phyloP scores from a whole-genome alignment of 2,113 vertebrate species.

The Marmota monax region DNA sequence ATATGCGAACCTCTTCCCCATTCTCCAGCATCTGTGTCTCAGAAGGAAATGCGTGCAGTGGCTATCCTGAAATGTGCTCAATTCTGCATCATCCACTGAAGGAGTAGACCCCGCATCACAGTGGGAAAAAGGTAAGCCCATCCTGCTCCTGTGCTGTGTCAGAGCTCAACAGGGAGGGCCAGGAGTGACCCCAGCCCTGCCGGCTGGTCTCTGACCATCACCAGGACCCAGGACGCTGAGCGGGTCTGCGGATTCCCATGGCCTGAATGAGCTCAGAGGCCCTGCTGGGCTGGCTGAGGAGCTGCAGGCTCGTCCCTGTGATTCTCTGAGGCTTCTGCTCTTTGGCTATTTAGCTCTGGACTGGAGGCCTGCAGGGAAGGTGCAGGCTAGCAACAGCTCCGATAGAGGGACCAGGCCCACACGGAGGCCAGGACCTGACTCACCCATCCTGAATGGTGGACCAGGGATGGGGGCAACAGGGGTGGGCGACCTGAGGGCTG shows the following conservation, averaged over 20 bases:
- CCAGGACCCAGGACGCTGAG: neutral
- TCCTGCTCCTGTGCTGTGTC: neutral
- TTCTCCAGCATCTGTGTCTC: neutral
- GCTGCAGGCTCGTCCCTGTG: neutral
- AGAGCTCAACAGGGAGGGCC: accelerated
- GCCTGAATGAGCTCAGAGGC: neutral
- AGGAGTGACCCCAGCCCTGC: neutral
- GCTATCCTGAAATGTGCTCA: accelerated
- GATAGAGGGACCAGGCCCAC: accelerated
- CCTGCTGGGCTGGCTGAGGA: accelerated
- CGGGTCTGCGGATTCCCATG: neutral
- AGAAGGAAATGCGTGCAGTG: accelerated
- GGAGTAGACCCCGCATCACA: neutral
- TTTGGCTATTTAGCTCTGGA: neutral
- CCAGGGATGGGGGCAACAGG: neutral
- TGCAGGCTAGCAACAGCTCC: neutral
- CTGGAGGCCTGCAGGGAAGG: accelerated
- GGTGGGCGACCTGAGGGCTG: no score
- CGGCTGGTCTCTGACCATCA: neutral
- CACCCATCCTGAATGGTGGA: accelerated
- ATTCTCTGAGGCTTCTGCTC: neutral
- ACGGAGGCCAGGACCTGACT: accelerated
- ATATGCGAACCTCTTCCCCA: accelerated
- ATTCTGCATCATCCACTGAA: neutral
- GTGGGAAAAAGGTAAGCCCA: neutral